phyloP scores from a whole-genome alignment of 2,888 invertebrate genomes.

The Onchidella celtica region DNA sequence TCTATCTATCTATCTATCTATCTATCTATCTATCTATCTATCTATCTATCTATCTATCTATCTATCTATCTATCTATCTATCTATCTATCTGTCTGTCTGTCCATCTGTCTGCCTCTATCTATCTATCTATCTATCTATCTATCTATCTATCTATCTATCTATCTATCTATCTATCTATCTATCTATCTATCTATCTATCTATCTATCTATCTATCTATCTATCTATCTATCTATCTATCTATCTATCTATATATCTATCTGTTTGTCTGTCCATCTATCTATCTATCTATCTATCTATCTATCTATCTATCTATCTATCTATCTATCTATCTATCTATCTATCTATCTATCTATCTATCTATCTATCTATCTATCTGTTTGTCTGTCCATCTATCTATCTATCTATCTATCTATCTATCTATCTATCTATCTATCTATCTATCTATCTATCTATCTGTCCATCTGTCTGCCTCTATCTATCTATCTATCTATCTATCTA shows the following conservation, averaged over 20 bases:
- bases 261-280: no score
- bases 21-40: conserved; percentile 34
- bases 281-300: not conserved
- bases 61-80: not conserved
- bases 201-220: not conserved
- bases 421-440: no score
- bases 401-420: no score
- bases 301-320: not conserved
- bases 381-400: not conserved
- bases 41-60: conserved; percentile 7
- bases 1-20: conserved; percentile 41
- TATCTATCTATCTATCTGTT: not conserved
- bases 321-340: not conserved
- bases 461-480: no score
- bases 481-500: no score
- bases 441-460: no score
- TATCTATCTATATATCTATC: no score
- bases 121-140: no score
- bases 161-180: not conserved
- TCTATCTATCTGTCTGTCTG: no score
- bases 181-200: not conserved
- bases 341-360: not conserved
- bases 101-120: no score
- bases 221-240: not conserved
- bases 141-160: not conserved